Percentiles rank a stretch among this genome's conserved stretches.
These are phyloP conservation scores for Cetonia aurata DNA, from an alignment of 2,888 invertebrate genomes.

Conservation along the genomic window DNA sequence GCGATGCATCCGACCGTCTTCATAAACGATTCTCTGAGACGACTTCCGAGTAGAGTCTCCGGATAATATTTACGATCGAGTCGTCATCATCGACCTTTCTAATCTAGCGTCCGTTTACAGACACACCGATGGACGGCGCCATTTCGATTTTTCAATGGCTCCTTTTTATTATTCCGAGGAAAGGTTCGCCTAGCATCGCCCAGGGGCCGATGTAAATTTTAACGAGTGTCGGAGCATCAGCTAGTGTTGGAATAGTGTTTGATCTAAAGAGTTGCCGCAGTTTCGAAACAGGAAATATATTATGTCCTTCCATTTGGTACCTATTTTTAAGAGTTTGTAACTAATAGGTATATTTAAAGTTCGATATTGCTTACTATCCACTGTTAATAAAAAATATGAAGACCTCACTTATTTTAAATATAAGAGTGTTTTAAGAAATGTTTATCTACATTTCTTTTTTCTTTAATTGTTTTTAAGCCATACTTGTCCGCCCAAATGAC, in stretches of 20 bases:
- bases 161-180: constrained; percentile 25
- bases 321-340: too few relatives aligned
- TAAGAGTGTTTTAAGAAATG: too few relatives aligned
- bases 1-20: constrained; percentile 24
- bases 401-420: too few relatives aligned
- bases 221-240: constrained; percentile 5
- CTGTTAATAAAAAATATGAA: too few relatives aligned
- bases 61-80: constrained; percentile 20
- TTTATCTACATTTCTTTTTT: too few relatives aligned
- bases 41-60: neutral
- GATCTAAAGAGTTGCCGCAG: too few relatives aligned
- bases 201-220: constrained; percentile 22
- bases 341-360: too few relatives aligned
- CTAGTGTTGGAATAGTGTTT: neutral
- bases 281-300: too few relatives aligned
- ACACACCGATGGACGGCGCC: neutral
- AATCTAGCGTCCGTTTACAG: neutral
- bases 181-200: constrained; percentile 14
- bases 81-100: constrained; percentile 5
- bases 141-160: constrained; percentile 34
- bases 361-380: too few relatives aligned
- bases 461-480: too few relatives aligned
- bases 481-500: too few relatives aligned
- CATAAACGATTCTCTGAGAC: constrained; percentile 19
- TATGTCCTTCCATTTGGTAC: too few relatives aligned